phyloP scores from a whole-genome alignment of 2,888 invertebrate genomes.

The Leptopterna dolabrata region DNA sequence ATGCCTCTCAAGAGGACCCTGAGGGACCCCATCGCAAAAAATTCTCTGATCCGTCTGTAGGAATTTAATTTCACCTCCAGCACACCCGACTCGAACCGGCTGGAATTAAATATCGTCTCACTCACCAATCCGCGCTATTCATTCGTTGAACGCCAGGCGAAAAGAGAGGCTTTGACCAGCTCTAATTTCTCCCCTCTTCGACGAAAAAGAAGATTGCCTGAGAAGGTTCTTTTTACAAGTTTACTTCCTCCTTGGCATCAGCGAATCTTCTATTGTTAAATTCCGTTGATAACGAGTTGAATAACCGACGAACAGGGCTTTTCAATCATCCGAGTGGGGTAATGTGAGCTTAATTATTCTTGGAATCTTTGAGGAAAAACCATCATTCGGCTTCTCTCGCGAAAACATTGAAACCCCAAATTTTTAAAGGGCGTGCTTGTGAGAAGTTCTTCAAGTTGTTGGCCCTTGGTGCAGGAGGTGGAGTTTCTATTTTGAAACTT shows the following conservation, averaged over 20 bases:
- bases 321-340: not conserved
- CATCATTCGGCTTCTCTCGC: too few species aligned
- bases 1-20: too few species aligned
- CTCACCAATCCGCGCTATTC: constrained; percentile 5
- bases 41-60: constrained; percentile 11
- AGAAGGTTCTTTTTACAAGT: not conserved
- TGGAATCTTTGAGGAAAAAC: not conserved
- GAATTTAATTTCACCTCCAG: constrained; percentile 36
- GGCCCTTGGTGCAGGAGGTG: too few species aligned
- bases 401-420: too few species aligned
- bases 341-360: not conserved
- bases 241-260: not conserved
- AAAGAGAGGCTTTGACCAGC: not conserved
- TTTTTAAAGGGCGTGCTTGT: too few species aligned
- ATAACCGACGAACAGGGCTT: not conserved
- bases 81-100: not conserved
- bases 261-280: not conserved
- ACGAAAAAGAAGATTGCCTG: not conserved
- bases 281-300: not conserved
- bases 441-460: too few species aligned
- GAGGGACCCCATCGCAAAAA: not conserved
- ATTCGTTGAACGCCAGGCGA: not conserved
- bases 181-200: not conserved
- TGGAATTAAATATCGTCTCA: constrained; percentile 33
- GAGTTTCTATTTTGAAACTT: too few species aligned